Percentiles rank a stretch among this genome's conserved stretches.
Evolutionary conservation across 2,888 invertebrate genomes (phyloP).

Genomic region (Eilema depressum): DNA sequence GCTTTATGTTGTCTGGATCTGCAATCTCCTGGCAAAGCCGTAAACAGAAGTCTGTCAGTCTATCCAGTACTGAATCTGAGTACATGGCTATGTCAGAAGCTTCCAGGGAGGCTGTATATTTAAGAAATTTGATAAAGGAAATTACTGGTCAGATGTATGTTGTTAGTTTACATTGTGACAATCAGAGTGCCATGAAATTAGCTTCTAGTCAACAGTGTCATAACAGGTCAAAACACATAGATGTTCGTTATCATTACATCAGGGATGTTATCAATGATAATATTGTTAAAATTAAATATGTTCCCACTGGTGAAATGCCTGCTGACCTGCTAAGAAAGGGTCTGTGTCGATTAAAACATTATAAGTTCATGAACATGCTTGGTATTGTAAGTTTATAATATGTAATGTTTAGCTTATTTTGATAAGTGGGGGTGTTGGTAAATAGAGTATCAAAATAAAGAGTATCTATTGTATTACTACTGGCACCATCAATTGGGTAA

Average conservation of each 20-base stretch:
- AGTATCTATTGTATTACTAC: too few relatives aligned
- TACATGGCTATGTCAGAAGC: constrained; percentile 9
- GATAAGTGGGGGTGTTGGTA: too few relatives aligned
- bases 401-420: too few relatives aligned
- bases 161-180: not conserved
- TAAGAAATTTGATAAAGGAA: constrained; percentile 9
- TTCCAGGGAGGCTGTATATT: constrained; percentile 13
- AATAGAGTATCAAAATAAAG: too few relatives aligned
- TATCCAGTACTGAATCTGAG: not conserved
- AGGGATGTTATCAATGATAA: too few relatives aligned
- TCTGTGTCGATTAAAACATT: too few relatives aligned
- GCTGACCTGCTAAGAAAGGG: too few relatives aligned
- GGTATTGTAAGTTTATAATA: too few relatives aligned
- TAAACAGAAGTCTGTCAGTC: constrained; percentile 16
- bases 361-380: too few relatives aligned
- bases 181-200: constrained; percentile 11
- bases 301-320: too few relatives aligned
- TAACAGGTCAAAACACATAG: constrained; percentile 13
- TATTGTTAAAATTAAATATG: too few relatives aligned
- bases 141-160: not conserved
- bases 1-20: constrained; percentile 19
- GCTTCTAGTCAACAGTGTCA: not conserved
- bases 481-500: too few relatives aligned
- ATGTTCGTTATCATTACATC: constrained; percentile 18
- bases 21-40: constrained; percentile 29